Percentiles rank a stretch among this genome's conserved stretches.
phyloP scores from a whole-genome alignment of 1,140 invertebrate genomes.

The Melitaea cinxia region DNA sequence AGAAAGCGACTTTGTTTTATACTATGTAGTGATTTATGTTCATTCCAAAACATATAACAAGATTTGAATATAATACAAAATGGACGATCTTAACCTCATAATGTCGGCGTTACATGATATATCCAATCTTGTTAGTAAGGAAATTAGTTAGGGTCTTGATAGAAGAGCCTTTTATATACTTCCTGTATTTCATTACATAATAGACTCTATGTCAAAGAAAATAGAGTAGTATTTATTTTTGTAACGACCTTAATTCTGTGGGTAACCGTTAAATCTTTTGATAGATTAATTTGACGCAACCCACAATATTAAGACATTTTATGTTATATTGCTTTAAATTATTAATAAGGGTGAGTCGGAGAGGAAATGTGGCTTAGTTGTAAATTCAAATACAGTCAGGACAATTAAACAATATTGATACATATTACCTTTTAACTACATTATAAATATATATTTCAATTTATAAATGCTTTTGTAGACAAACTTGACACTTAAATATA shows the following conservation, averaged over 20 bases:
- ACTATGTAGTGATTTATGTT: too few species aligned
- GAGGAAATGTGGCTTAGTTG: not conserved
- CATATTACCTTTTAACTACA: too few species aligned
- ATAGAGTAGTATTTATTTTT: not conserved
- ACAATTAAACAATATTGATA: too few species aligned
- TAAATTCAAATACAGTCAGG: too few species aligned
- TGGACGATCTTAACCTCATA: not conserved
- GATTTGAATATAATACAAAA: not conserved
- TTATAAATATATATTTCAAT: too few species aligned
- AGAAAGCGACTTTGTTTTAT: too few species aligned
- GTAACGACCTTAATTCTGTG: not conserved
- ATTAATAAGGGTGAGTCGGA: not conserved
- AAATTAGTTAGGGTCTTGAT: conserved; percentile 1
- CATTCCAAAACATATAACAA: too few species aligned
- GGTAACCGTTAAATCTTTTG: not conserved
- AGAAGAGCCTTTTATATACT: not conserved
- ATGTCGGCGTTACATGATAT: not conserved
- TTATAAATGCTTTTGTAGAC: too few species aligned
- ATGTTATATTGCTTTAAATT: not conserved
- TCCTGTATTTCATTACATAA: not conserved
- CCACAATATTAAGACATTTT: not conserved
- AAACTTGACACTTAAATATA: too few species aligned
- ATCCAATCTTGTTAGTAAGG: not conserved
- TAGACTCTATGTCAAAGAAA: not conserved
- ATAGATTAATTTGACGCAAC: not conserved